A percentile compares a stretch with the other conserved stretches of the same genome.
Conservation (phyloP, 2,888 invertebrate species). For the Dermolepida albohirtum region DNA sequence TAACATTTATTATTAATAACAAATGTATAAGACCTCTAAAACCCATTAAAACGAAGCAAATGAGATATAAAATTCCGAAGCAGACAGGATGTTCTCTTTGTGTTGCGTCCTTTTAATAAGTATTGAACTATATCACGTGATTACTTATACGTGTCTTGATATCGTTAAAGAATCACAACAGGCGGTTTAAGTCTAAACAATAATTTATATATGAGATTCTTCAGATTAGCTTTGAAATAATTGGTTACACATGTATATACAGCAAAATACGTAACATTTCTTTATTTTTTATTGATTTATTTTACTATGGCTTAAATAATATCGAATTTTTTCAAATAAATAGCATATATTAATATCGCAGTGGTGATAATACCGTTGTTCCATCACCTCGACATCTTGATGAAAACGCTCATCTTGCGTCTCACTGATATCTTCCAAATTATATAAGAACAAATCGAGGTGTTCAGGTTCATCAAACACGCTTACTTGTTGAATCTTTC, state of each 20-base stretch:
- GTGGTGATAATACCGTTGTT: too few species aligned
- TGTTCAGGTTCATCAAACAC: too few species aligned
- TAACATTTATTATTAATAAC: slow-evolving; percentile 11
- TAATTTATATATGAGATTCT: slow-evolving; percentile 45
- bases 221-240: slow-evolving; percentile 26
- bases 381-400: too few species aligned
- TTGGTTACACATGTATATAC: slow-evolving; percentile 11
- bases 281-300: too few species aligned
- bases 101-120: slow-evolving; percentile 43
- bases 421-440: too few species aligned
- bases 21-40: slow-evolving; percentile 28
- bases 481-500: too few species aligned
- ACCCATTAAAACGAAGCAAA: slow-evolving; percentile 43
- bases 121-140: slow-evolving; percentile 41
- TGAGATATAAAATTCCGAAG: slow-evolving; percentile 43
- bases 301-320: too few species aligned
- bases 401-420: too few species aligned
- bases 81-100: slow-evolving; percentile 40
- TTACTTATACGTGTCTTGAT: slow-evolving; percentile 47
- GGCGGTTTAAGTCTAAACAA: slow-evolving; percentile 49
- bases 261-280: neutral
- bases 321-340: too few species aligned
- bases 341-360: too few species aligned
- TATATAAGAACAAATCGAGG: too few species aligned
- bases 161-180: slow-evolving; percentile 53